Percentiles rank a stretch among this genome's conserved stretches.
phyloP scores from a whole-genome alignment of 2,113 vertebrate genomes.

The Plecturocebus donacophilus region DNA sequence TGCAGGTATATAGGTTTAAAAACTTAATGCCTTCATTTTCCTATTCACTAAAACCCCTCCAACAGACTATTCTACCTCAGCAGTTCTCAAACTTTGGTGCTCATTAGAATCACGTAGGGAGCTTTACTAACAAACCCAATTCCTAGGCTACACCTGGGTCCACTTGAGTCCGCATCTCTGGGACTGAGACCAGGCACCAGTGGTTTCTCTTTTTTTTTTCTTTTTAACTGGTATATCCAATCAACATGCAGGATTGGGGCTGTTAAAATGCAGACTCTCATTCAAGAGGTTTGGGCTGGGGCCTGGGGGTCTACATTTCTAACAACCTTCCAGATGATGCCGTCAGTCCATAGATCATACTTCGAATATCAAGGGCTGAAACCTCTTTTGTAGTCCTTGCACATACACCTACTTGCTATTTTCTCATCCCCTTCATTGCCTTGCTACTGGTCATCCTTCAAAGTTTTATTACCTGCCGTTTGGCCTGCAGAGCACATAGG shows the following conservation, averaged over 20 bases:
- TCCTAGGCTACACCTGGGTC: neutral
- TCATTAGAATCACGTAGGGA: neutral
- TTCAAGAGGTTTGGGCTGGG: neutral
- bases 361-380: accelerated
- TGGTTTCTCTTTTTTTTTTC: neutral
- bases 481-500: slow-evolving; percentile 55
- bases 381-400: neutral
- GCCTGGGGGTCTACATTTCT: neutral
- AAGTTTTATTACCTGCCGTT: slow-evolving; percentile 43
- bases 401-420: neutral
- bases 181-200: neutral
- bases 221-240: neutral
- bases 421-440: neutral
- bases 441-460: slow-evolving; percentile 45
- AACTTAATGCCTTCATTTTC: neutral
- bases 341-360: too few relatives aligned
- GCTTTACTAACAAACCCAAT: neutral
- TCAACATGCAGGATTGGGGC: neutral
- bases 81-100: neutral
- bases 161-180: neutral
- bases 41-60: neutral
- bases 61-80: neutral
- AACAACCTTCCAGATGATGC: neutral
- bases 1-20: neutral
- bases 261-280: neutral